Conservation (phyloP, 1,140 invertebrate genomes). For the Zaprionus davidi region DNA sequence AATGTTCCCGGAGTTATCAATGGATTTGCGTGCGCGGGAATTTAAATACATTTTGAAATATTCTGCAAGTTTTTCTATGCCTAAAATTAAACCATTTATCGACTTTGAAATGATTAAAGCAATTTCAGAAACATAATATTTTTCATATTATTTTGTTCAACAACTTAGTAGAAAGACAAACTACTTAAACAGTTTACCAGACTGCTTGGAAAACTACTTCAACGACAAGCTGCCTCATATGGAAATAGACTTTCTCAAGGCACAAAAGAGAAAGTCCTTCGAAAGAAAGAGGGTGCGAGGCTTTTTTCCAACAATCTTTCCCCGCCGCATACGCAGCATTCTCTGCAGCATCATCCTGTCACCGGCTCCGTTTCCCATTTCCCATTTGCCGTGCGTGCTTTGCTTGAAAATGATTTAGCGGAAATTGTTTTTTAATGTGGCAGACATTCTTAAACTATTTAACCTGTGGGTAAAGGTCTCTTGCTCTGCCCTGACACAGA, state of each 20-base stretch:
- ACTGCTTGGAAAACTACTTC: neutral
- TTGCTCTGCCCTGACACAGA: neutral
- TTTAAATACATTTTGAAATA: neutral
- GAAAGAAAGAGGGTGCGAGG: neutral
- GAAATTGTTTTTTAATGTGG: slow-evolving; percentile 81
- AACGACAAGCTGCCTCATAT: neutral
- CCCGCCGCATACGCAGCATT: neutral
- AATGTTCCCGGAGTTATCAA: slow-evolving; percentile 12
- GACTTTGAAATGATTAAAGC: neutral
- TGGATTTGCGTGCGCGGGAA: neutral
- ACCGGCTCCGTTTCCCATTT: slow-evolving; percentile 17
- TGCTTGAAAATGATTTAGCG: slow-evolving; percentile 67
- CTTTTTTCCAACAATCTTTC: neutral
- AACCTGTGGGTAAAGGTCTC: slow-evolving; percentile 41
- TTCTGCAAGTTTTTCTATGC: too few relatives aligned
- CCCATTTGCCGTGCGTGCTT: slow-evolving; percentile 23
- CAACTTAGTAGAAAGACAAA: neutral
- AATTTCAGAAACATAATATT: neutral
- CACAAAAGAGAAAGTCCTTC: neutral
- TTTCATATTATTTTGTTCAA: neutral
- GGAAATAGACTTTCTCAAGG: neutral
- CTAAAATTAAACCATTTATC: neutral
- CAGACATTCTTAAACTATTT: slow-evolving; percentile 79
- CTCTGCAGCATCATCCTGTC: slow-evolving; percentile 18
- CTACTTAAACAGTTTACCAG: neutral